Percentiles rank a stretch among this genome's conserved stretches.
phyloP scores from a whole-genome alignment of 53 echinoderm and acorn worm species.

The Antedon mediterranea region DNA sequence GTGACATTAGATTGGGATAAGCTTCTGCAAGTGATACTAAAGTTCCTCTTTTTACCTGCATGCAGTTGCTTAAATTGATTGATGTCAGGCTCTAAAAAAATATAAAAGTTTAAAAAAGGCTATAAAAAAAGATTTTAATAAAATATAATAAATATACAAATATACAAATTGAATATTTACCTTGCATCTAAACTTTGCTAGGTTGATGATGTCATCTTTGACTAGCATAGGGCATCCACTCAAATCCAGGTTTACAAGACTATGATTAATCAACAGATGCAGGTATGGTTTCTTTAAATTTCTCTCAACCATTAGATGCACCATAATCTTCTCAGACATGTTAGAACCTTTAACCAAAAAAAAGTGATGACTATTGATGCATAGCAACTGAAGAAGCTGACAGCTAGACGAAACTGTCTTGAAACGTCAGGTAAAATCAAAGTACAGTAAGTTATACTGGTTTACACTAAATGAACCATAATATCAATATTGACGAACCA shows the following conservation, averaged over 20 bases:
- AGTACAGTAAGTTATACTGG: no score
- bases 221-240: conserved; percentile 40
- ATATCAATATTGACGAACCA: no score
- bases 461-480: no score
- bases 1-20: background rate
- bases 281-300: conserved; percentile 31
- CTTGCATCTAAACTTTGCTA: conserved; percentile 47
- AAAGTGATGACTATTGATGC: background rate
- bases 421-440: no score
- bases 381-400: no score
- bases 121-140: no score
- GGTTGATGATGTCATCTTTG: conserved; percentile 38
- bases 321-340: conserved; percentile 20
- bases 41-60: background rate
- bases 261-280: conserved; percentile 41
- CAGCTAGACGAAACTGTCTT: no score
- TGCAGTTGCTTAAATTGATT: background rate
- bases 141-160: no score
- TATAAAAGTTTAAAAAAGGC: no score
- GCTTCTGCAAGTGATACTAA: background rate
- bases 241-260: conserved; percentile 33
- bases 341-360: conserved; percentile 14
- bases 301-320: conserved; percentile 17
- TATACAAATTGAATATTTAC: conserved; percentile 16
- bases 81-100: background rate